Evolutionary conservation across 2,797 vertebrate genomes (phyloP).

Genomic region (Poecile montanus): DNA sequence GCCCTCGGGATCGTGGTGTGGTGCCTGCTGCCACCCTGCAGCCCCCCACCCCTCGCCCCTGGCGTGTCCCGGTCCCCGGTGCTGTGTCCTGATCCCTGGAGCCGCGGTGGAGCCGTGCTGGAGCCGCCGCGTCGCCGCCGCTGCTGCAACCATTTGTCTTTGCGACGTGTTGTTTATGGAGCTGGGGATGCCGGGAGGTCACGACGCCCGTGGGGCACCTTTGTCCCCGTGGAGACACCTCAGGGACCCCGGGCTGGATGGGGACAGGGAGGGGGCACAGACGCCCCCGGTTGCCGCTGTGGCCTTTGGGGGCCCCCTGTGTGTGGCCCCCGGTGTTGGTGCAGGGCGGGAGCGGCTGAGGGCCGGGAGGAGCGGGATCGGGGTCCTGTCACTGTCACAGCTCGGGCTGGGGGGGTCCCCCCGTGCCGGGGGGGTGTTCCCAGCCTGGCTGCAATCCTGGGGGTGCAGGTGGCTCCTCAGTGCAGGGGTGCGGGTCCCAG

Average conservation of each 20-base stretch:
- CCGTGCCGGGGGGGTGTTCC: background rate
- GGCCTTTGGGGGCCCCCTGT: background rate
- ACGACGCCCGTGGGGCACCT: background rate
- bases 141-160: constrained; percentile 14
- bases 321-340: background rate
- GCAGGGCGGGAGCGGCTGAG: background rate
- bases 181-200: background rate
- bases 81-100: background rate
- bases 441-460: background rate
- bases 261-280: background rate
- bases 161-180: background rate
- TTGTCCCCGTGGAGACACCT: background rate
- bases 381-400: background rate
- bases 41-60: background rate
- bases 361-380: background rate
- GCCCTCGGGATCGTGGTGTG: background rate
- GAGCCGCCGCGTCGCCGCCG: background rate
- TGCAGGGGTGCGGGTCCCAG: background rate
- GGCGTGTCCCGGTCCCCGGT: rapidly evolving
- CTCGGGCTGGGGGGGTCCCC: background rate
- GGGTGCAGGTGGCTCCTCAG: background rate
- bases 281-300: background rate
- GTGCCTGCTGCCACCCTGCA: rapidly evolving
- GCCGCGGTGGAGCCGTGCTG: background rate
- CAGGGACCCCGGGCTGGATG: rapidly evolving